Conservation (phyloP, 2,797 vertebrate genomes). For the Florisuga fusca region DNA sequence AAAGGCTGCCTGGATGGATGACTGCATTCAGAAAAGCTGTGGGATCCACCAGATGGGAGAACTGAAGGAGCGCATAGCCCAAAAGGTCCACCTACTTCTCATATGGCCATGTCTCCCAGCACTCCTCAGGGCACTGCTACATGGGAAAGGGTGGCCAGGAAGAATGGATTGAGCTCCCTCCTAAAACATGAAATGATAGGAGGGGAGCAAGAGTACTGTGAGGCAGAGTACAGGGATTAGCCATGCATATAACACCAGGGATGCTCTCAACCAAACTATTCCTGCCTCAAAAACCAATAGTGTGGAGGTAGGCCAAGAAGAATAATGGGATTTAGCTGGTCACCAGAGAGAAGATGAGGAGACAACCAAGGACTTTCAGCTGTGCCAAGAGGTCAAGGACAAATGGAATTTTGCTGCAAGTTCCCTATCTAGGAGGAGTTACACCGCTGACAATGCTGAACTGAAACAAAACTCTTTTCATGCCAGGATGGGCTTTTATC, state of each 20-base stretch:
- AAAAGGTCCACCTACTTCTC: neutral
- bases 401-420: neutral
- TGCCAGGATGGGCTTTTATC: neutral
- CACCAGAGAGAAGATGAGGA: neutral
- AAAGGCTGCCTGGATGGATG: neutral
- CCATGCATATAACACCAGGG: neutral
- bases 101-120: rapidly evolving
- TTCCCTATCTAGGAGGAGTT: neutral
- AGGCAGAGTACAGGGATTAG: neutral
- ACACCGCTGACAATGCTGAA: neutral
- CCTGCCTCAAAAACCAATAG: neutral
- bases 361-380: neutral
- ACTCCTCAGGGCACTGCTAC: rapidly evolving
- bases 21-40: rapidly evolving
- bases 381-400: neutral
- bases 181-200: neutral
- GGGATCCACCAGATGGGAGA: neutral
- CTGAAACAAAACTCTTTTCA: neutral
- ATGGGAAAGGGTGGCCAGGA: neutral
- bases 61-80: neutral
- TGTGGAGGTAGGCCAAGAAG: neutral
- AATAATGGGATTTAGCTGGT: neutral
- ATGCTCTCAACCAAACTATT: neutral
- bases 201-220: neutral
- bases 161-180: neutral